Evolutionary conservation across 2,113 vertebrate genomes (phyloP), one percentile per base, ranked within the genome.

Genomic region (Acanthisitta chloris): DNA sequence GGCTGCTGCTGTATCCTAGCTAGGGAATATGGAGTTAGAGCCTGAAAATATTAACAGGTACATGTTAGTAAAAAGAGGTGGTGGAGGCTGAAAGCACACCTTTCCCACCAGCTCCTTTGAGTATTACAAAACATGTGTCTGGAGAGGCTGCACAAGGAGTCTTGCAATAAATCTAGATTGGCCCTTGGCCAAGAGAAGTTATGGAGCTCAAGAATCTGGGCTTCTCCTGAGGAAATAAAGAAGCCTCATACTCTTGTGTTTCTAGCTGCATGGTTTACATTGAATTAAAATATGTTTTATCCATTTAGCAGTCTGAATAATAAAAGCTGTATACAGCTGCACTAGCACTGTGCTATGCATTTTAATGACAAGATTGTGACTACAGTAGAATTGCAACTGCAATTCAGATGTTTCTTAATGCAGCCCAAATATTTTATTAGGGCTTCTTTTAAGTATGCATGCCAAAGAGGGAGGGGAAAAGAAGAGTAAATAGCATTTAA

Each of bases 311-410:
- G 94, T 84, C 95, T 97, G 96, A 97, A 97, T 98, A 97, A 97
- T 97, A 98, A 98, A 98, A 97, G 95, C 97, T 92, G 90, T 96
- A 97, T 98, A 98, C 97, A 98, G 98, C 98, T 98, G 97, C 97
- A 97, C 90, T 88, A 94, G 86, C 88, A 93, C 85, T 96, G 83
- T 90, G 97, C 88, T 95, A 29, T 96, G 98, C 97, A 98, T 98
- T 98, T 98, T 98, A 97, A 98, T 98, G 96, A 98, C 96, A 93
- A 96, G 97, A 95, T 97, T 97, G 94, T 97, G 97, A 97, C 96
- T 98, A 96, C 88, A 86, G 95, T 89, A 92, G 97, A 97, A 98
- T 96, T 97, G 97, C 96, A 95, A 96, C 96, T 96, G 95, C 96
- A 95, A 89, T 97, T 98, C 96, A 98, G 97, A 98, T 97, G 97